Conservation (phyloP, 2,113 vertebrate genomes). For the Oryzias melastigma region DNA sequence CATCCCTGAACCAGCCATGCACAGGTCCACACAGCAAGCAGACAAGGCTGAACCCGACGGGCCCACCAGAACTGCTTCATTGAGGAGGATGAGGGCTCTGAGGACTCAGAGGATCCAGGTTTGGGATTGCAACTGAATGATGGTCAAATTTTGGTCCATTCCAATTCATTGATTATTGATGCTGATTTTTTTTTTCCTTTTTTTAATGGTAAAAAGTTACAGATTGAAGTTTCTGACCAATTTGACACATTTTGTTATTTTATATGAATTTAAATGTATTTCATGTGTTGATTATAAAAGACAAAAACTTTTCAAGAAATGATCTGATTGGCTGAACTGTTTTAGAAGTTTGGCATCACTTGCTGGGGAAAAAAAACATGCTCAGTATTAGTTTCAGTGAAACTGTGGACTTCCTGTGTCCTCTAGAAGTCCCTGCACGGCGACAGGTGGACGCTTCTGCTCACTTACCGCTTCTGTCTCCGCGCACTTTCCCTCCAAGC, state of each 20-base stretch:
- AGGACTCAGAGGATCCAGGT: slow-evolving; percentile 62
- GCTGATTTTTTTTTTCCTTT: slow-evolving; percentile 1
- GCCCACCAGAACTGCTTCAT: slow-evolving; percentile 79
- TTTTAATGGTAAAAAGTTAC: neutral
- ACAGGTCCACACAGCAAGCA: slow-evolving; percentile 79
- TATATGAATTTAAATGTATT: neutral
- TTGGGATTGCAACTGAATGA: slow-evolving; percentile 61
- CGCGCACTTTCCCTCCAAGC: slow-evolving; percentile 8
- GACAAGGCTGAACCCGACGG: slow-evolving; percentile 68
- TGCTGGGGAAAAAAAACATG: neutral
- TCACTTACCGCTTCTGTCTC: slow-evolving; percentile 51
- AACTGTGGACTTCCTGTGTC: slow-evolving; percentile 17
- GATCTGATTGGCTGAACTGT: slow-evolving; percentile 9
- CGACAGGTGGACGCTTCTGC: slow-evolving; percentile 51
- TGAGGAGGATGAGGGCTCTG: slow-evolving; percentile 63
- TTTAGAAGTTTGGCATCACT: slow-evolving; percentile 11
- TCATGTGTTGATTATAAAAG: neutral
- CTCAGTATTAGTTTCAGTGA: neutral
- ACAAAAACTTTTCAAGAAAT: neutral
- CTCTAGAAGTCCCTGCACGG: slow-evolving; percentile 18
- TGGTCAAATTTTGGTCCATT: slow-evolving; percentile 60
- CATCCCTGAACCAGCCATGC: slow-evolving; percentile 83
- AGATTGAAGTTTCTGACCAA: neutral
- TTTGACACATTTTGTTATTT: neutral
- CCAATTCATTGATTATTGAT: slow-evolving; percentile 48